Evolutionary conservation across 2,888 invertebrate genomes (phyloP).

Genomic region (Acanthoscelides obtectus): DNA sequence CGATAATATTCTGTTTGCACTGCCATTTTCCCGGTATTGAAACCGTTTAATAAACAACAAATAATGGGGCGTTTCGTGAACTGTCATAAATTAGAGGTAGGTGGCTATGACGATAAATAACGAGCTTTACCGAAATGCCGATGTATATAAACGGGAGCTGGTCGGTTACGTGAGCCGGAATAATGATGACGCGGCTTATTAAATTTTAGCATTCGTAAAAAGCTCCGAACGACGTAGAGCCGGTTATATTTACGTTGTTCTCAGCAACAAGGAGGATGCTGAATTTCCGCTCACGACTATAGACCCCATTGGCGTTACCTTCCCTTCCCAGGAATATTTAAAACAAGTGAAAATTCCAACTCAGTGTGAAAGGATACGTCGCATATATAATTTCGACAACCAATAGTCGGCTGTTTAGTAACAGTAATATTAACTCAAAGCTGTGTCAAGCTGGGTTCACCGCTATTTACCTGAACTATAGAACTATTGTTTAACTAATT

Average conservation of each 20-base stretch:
- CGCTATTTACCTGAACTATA: no score
- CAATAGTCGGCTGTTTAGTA: no score
- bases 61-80: constrained; percentile 20
- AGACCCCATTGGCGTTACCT: background rate
- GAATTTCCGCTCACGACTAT: background rate
- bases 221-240: constrained; percentile 7
- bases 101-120: constrained; percentile 29
- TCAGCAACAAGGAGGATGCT: background rate
- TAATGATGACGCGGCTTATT: constrained; percentile 40
- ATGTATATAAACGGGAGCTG: constrained; percentile 8
- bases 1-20: background rate
- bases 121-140: constrained; percentile 27
- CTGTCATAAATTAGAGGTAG: constrained; percentile 26
- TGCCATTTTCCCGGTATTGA: background rate
- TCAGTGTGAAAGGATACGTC: no score
- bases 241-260: background rate
- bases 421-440: no score
- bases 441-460: no score
- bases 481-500: no score
- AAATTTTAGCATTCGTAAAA: constrained; percentile 39
- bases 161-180: constrained; percentile 25
- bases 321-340: no score
- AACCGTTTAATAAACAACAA: background rate
- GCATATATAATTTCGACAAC: no score
- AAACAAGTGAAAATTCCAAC: no score